Evolutionary conservation across 2,113 vertebrate genomes (phyloP).

Genomic region (Orycteropus afer): DNA sequence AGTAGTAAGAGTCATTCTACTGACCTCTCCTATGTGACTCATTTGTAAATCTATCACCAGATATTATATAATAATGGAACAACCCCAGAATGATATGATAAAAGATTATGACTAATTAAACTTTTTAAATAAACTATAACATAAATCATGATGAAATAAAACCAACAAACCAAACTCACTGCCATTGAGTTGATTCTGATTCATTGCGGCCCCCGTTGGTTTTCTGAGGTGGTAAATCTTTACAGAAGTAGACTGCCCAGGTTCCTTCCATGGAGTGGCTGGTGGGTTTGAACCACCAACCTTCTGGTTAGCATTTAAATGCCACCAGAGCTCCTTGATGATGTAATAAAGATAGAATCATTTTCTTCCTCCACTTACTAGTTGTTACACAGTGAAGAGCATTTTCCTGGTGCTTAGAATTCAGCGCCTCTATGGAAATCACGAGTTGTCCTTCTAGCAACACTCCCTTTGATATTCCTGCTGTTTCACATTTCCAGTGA

Average conservation of each 20-base stretch:
- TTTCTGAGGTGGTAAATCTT: too few relatives aligned
- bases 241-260: too few relatives aligned
- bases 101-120: conserved; percentile 43
- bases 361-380: conserved; percentile 77
- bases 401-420: conserved; percentile 55
- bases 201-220: too few relatives aligned
- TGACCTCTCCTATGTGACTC: conserved; percentile 31
- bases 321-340: too few relatives aligned
- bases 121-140: conserved; percentile 45
- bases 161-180: too few relatives aligned
- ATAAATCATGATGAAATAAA: conserved; percentile 42
- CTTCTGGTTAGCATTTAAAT: too few relatives aligned
- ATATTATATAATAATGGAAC: conserved; percentile 40
- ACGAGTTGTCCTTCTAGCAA: conserved; percentile 69
- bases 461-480: conserved; percentile 35
- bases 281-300: too few relatives aligned
- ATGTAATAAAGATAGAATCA: conserved; percentile 30
- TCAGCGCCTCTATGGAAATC: conserved; percentile 75
- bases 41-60: conserved; percentile 56
- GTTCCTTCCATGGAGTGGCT: too few relatives aligned
- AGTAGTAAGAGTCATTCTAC: conserved; percentile 39
- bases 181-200: too few relatives aligned
- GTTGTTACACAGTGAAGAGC: conserved; percentile 71
- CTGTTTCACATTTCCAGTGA: conserved; percentile 67
- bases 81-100: conserved; percentile 10